Percentiles rank a stretch among this genome's conserved stretches.
Conservation (phyloP, 2,797 vertebrate species). For the Sebastes minor region DNA sequence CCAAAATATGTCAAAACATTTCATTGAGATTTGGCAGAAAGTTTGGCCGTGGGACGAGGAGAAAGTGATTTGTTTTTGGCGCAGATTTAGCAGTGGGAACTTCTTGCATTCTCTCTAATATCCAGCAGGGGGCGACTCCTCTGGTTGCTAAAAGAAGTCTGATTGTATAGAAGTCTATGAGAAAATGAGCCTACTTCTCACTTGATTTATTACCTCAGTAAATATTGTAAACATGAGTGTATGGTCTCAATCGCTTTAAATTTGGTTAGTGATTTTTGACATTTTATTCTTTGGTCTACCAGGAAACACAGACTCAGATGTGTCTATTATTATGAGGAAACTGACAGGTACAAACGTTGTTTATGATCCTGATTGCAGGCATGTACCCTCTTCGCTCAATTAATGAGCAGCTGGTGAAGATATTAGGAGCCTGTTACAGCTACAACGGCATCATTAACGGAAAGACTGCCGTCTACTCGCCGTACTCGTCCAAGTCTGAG, state of each 20-base stretch:
- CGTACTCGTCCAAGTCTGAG: conserved; percentile 80
- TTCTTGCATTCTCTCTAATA: no score
- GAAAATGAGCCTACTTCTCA: no score
- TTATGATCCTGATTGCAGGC: conserved; percentile 44
- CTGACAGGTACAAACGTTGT: background rate
- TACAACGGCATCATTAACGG: conserved; percentile 34
- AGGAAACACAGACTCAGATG: background rate
- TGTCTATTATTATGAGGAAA: background rate
- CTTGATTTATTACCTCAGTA: no score
- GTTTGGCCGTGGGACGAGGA: accelerated
- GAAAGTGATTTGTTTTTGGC: no score
- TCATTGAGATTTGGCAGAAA: background rate
- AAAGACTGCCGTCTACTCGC: conserved; percentile 84
- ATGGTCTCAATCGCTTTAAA: background rate
- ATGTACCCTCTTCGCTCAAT: conserved; percentile 86
- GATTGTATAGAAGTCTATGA: no score
- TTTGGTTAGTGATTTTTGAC: background rate
- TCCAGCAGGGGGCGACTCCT: no score
- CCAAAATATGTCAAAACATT: background rate
- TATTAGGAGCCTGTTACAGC: conserved; percentile 87
- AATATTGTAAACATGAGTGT: no score
- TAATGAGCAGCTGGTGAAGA: conserved; percentile 82
- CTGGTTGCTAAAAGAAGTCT: no score
- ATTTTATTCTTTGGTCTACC: background rate
- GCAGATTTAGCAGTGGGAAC: no score